A percentile compares a stretch with the other conserved stretches of the same genome.
Evolutionary conservation across 2,797 vertebrate species (phyloP).

Genomic region (Clarias fuscus): DNA sequence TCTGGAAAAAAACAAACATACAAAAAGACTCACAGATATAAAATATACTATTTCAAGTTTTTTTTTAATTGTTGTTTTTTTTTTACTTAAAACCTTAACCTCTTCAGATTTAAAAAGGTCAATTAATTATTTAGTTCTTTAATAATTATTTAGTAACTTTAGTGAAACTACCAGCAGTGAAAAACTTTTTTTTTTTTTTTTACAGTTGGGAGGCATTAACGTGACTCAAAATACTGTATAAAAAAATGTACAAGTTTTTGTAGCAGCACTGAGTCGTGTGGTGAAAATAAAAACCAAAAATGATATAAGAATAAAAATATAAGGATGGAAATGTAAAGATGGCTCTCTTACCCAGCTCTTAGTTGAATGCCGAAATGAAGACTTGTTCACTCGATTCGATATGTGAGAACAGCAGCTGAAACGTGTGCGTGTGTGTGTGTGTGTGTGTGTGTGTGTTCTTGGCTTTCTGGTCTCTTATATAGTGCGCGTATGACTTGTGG

Average conservation of each 20-base stretch:
- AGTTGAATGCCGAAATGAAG: background rate
- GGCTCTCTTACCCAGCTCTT: slow-evolving; percentile 43
- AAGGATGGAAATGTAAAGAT: background rate
- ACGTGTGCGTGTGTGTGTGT: slow-evolving; percentile 24
- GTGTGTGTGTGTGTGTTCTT: slow-evolving; percentile 38
- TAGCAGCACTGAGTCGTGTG: background rate
- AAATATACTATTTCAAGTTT: background rate
- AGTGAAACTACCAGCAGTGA: background rate
- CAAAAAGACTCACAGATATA: background rate
- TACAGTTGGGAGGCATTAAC: background rate
- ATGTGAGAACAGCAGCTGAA: slow-evolving; percentile 5
- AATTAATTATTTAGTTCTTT: background rate
- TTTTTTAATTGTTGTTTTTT: background rate
- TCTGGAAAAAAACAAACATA: background rate
- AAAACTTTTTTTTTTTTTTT: too few species aligned
- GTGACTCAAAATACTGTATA: background rate
- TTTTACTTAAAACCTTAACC: background rate
- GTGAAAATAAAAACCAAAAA: background rate
- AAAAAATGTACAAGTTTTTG: background rate
- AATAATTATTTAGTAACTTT: background rate
- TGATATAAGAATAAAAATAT: background rate
- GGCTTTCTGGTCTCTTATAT: slow-evolving; percentile 55
- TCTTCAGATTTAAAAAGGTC: background rate
- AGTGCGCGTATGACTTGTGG: slow-evolving; percentile 47
- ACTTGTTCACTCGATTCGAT: background rate